Base-by-base conservation (phyloP, 2,797 vertebrate species). In the Coendou prehensilis region DNA sequence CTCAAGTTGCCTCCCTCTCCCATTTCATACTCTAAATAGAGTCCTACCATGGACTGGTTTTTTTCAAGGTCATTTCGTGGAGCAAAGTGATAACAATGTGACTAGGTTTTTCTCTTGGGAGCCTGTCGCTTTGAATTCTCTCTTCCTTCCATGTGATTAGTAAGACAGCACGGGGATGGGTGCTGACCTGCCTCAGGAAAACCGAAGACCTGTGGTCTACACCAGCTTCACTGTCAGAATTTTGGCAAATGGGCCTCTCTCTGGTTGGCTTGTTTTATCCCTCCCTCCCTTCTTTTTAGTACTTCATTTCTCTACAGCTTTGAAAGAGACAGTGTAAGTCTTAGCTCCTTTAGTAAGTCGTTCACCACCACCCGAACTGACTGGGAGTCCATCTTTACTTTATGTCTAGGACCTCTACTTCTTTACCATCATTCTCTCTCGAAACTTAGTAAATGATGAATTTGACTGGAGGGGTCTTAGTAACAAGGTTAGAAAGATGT, bases 291-390 rank as follows among this genome's bases (percentile, higher is more conserved):
- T 76, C 41, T 47, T 56, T 45, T 18, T 81, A 86, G 86, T 50
- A 80, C 56, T 92, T 90, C 18, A 93, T 89, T 89, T 94, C 56
- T 45, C 50, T 47, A 9, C 11, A 86, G 33, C 20, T 71, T 89
- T 71, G 80, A 28, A 79, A 89, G 33, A 54, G 2, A 50, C 78
- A 82, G 30, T 1, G 22, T 30, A 64, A 56, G 37, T 41, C 33
- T 80, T 61, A 33, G 2, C 41, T 86, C n/a, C 61, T 52, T 71
- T 56, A 79, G 23, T 52, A 37, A 73, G 23, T n/a, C 61, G 45
- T 84, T 5, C 18, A 45, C 30, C 26, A 59, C 50, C 59, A 82
- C 11, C 22, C 22, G 75, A 45, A 54, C 6, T 15, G 63, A 50
- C 7, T 9, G 37, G 52, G 37, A 76, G 17, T 50, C 71, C 54